A percentile compares a stretch with the other conserved stretches of the same genome.
These are phyloP conservation scores for Orthonevra nobilis DNA, from an alignment of 2,888 invertebrate species.

Conservation along the genomic window DNA sequence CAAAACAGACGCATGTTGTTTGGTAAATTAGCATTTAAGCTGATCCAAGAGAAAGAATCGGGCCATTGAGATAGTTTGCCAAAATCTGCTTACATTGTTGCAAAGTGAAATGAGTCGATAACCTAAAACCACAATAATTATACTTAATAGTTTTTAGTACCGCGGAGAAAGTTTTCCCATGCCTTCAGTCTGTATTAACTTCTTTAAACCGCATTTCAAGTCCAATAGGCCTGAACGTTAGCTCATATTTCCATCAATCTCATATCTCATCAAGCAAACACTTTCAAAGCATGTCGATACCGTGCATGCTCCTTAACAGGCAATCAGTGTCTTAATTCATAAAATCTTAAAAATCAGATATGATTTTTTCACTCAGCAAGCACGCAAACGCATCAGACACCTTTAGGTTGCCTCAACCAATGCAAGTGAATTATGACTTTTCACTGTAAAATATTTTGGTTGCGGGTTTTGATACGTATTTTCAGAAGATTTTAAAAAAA, in stretches of 20 bases:
- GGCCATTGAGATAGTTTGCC: not conserved
- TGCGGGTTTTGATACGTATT: no score
- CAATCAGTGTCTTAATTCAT: not conserved
- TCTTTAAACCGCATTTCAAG: not conserved
- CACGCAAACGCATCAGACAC: no score
- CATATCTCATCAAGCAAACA: not conserved
- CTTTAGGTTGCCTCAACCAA: no score
- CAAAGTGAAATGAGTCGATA: not conserved
- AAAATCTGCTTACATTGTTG: not conserved
- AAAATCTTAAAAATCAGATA: not conserved
- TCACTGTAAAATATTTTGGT: no score
- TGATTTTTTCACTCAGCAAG: no score
- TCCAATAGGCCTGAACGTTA: not conserved
- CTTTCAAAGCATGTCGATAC: not conserved
- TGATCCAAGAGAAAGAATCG: not conserved
- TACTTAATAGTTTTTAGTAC: not conserved
- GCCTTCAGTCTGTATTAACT: not conserved
- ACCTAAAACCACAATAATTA: conserved; percentile 8
- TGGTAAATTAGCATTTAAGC: not conserved
- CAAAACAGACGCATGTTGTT: not conserved
- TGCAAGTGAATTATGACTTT: no score
- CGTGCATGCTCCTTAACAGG: no score
- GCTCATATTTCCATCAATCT: not conserved
- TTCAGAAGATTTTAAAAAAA: no score
- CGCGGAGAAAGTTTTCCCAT: conserved; percentile 3